phyloP scores from a whole-genome alignment of 1,140 invertebrate species.

The Drosophila pruinosa region DNA sequence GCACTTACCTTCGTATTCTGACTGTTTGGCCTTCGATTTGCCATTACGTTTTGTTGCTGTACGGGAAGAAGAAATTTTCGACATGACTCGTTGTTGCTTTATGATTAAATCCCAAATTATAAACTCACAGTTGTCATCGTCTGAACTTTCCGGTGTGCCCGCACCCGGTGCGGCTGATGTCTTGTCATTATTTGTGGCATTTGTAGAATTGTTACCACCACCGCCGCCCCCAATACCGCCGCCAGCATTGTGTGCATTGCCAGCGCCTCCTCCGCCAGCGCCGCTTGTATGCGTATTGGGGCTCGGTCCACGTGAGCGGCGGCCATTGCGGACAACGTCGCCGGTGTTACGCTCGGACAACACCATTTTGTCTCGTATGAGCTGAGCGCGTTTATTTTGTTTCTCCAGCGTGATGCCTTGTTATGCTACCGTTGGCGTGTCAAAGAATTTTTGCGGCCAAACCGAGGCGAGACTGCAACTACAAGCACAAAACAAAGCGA shows the following conservation, averaged over 20 bases:
- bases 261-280: slow-evolving; percentile 33
- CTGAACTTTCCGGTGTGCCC: slow-evolving; percentile 88
- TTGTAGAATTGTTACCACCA: slow-evolving; percentile 34
- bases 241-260: slow-evolving; percentile 23
- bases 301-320: slow-evolving; percentile 93
- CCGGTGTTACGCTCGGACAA: slow-evolving; percentile 92
- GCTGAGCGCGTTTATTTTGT: slow-evolving; percentile 77
- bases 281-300: slow-evolving; percentile 90
- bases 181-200: slow-evolving; percentile 48
- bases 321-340: slow-evolving; percentile 91
- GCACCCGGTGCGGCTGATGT: slow-evolving; percentile 55
- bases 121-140: slow-evolving; percentile 90
- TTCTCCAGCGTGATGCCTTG: slow-evolving; percentile 71
- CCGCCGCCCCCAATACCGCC: slow-evolving; percentile 24
- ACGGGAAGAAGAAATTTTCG: slow-evolving; percentile 5
- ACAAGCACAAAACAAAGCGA: slow-evolving; percentile 4
- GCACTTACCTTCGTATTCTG: slow-evolving; percentile 78
- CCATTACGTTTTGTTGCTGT: slow-evolving; percentile 80
- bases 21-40: slow-evolving; percentile 77
- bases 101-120: too few relatives aligned
- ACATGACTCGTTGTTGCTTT: not conserved
- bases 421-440: slow-evolving; percentile 2
- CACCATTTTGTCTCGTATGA: slow-evolving; percentile 87
- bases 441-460: slow-evolving; percentile 1
- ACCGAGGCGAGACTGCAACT: slow-evolving; percentile 12